Base-by-base conservation (phyloP, 2,888 invertebrate genomes). In the Harpalus rufipes region DNA sequence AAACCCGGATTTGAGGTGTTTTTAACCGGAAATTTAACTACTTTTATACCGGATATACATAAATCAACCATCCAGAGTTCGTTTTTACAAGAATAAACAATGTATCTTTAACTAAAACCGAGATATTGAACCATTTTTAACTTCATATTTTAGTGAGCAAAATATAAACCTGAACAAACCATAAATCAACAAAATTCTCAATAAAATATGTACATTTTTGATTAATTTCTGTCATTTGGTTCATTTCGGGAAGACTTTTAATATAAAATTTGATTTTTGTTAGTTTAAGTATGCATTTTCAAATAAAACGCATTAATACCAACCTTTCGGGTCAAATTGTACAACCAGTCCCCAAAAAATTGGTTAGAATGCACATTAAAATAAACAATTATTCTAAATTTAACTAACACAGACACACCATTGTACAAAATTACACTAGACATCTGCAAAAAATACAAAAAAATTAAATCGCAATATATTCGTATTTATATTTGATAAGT, bases 341-440 rank as follows among this genome's bases (percentile, higher is more conserved):
- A 1, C 1, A 12, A 51, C 51, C 2, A 51, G 1, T 51, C 1
- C n/a, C n/a, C 5, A 16, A 14, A 58, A 58, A 58, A 14, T 58
- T 58, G 16, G n/a, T 14, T 2, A n/a, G n/a, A 58, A 58, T 14
- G 58, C n/a, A n/a, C 58, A 18, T 7, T 12, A 10, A 68, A 68
- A 68, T 18, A 68, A 68, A 76, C 1, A 18, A 41, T 81, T 81
- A 81, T 41, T 41, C 81, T 81, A 81, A 18, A 74, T 80, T 81
- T 63, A 81, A 81, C 81, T 81, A 81, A 63, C 81, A 81, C 80
- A 80, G 14, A 80, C 86, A 86, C 68, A 86, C 86, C 25, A 68
- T 84, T 86, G 85, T 87, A 87, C 86, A 88, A 87, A 88, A 88
- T 86, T 88, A 87, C 68, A 68, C 41, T 18, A 63, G 16, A 51